These are phyloP conservation scores for Spondyliosoma cantharus DNA, from an alignment of 2,797 vertebrate genomes.

Conservation along the genomic window DNA sequence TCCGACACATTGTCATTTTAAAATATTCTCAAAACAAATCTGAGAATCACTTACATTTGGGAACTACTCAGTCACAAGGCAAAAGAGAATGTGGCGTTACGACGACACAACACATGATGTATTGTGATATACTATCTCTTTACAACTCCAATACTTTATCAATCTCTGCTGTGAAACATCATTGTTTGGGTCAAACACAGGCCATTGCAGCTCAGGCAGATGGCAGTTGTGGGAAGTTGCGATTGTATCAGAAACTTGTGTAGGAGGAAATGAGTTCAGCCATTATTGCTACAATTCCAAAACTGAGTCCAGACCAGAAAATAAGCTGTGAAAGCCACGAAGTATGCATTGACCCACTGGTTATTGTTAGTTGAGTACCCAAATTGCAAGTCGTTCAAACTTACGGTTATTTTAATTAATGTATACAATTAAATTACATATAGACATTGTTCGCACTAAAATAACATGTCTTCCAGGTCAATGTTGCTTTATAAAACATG, in stretches of 20 bases:
- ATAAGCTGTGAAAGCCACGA: not conserved
- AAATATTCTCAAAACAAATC: not conserved
- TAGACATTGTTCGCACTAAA: no score
- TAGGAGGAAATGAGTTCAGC: slow-evolving; percentile 22
- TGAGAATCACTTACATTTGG: not conserved
- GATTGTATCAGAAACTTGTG: slow-evolving; percentile 29
- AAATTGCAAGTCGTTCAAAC: no score
- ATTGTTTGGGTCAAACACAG: slow-evolving; percentile 18
- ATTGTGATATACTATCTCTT: not conserved
- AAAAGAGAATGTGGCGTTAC: not conserved
- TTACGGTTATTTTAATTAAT: no score
- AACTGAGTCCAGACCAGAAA: not conserved
- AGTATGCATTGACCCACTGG: slow-evolving; percentile 13
- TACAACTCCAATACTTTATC: not conserved
- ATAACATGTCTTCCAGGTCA: no score
- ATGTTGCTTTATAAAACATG: no score
- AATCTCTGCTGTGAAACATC: slow-evolving; percentile 2
- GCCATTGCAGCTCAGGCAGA: slow-evolving; percentile 20
- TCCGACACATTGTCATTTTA: not conserved
- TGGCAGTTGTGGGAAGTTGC: slow-evolving; percentile 32
- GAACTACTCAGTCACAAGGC: not conserved
- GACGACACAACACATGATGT: not conserved
- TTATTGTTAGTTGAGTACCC: no score
- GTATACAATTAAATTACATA: no score
- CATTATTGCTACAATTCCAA: slow-evolving; percentile 7